Evolutionary conservation across 2,113 vertebrate species (phyloP).

Genomic region (Cryptomyrus ogoouensis): DNA sequence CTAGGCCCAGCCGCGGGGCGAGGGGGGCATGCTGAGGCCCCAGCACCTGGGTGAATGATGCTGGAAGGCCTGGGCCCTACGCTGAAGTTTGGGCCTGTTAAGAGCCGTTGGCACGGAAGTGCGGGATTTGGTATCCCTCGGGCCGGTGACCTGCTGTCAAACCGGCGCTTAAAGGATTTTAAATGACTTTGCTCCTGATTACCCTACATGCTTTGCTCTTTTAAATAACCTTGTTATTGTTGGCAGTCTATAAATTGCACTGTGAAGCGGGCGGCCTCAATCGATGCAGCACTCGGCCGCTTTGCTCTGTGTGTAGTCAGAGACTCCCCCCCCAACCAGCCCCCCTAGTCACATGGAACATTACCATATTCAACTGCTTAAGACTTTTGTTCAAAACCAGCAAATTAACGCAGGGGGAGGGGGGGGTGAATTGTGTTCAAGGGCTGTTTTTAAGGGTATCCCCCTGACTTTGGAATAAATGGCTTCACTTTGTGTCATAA

Average conservation of each 20-base stretch:
- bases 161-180: conserved; percentile 68
- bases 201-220: conserved; percentile 56
- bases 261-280: conserved; percentile 20
- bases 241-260: conserved; percentile 49
- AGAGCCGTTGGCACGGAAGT: conserved; percentile 35
- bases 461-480: conserved; percentile 40
- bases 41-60: conserved; percentile 57
- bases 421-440: conserved; percentile 24
- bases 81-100: conserved; percentile 45
- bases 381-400: conserved; percentile 30
- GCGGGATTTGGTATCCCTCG: conserved; percentile 49
- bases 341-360: conserved; percentile 26
- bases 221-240: conserved; percentile 63
- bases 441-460: conserved; percentile 32
- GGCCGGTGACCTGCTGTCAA: conserved; percentile 61
- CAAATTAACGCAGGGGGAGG: conserved; percentile 10
- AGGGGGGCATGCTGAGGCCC: conserved; percentile 47
- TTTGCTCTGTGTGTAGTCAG: conserved; percentile 17
- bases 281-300: conserved; percentile 31
- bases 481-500: conserved; percentile 47
- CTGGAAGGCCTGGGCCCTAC: conserved; percentile 39
- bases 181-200: conserved; percentile 64
- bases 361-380: conserved; percentile 40
- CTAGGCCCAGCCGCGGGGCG: conserved; percentile 55
- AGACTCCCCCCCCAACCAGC: background rate